Base-by-base conservation (phyloP, 2,888 invertebrate species). In the Mystacides longicornis region DNA sequence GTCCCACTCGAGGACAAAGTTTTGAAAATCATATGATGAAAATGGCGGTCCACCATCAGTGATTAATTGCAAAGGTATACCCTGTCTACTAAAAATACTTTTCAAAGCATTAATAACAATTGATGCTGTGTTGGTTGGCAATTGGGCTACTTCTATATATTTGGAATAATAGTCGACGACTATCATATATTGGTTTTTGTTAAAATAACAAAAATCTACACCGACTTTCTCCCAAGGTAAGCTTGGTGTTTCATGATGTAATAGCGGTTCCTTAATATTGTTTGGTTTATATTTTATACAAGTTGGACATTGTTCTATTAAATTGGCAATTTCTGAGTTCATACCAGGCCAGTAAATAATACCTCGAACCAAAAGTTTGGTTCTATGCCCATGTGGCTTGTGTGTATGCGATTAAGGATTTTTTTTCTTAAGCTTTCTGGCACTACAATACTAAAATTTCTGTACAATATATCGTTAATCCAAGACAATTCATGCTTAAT, bases 201-300 rank as follows among this genome's bases (percentile, higher is more conserved):
- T 14, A 31, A 31, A 31, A 31, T 31, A 7, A 31, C 31, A 31
- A 14, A 31, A 43, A 43, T 43, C 43, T 18, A 43, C 43, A 43
- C 43, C 43, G 18, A 43, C 43, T 43, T 43, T 43, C 18, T 43
- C 43, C 43, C 43, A 43, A 16, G 43, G 43, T 43, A 43, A 16
- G 16, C 18, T 18, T 43, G 43, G 43, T 43, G 18, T 43, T 16
- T 43, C 43, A 43, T 43, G 43, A 43, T 11, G 43, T 43, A 43
- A 18, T 11, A 43, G 43, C 18, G 43, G 43, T 43, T 43, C 43
- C 16, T 43, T 43, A 43, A 18, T 16, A 43, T 43, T 43, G 18
- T 43, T 43, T 43, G 43, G 43, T 18, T 16, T 43, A 18, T 43
- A 43, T 43, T 43, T 43, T 18, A 43, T 16, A 43, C 43, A 43